A percentile compares a stretch with the other conserved stretches of the same genome.
These are phyloP conservation scores for Varanus salvator DNA, from an alignment of 2,113 vertebrate genomes.

Conservation along the genomic window DNA sequence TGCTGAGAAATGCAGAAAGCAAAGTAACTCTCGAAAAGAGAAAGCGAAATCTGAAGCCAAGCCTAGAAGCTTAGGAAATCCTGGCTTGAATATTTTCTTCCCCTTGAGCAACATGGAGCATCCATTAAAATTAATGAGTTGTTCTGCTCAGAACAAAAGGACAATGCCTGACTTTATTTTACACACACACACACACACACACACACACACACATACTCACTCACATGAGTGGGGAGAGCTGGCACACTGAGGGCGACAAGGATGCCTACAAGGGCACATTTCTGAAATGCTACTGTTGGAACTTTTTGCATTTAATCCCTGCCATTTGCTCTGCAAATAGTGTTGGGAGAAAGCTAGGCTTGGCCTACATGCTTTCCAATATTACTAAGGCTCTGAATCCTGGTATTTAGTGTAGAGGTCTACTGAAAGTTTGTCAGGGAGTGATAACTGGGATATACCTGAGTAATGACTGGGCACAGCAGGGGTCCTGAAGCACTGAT, in stretches of 20 bases:
- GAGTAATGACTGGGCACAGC: neutral
- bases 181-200: too few relatives aligned
- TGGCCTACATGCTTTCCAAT: fast-evolving
- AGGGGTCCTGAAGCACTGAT: too few relatives aligned
- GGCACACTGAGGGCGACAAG: neutral
- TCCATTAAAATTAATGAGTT: neutral
- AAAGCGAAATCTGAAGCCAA: neutral
- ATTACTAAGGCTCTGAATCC: neutral
- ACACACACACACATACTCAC: too few relatives aligned
- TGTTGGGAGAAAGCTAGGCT: fast-evolving
- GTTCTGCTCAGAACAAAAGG: neutral
- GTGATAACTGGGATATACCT: too few relatives aligned
- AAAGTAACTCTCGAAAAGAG: neutral
- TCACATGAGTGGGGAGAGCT: too few relatives aligned
- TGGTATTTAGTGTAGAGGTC: neutral
- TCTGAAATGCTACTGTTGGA: neutral
- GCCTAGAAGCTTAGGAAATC: neutral
- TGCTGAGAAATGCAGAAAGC: neutral
- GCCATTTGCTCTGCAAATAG: neutral
- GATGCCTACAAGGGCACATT: fast-evolving
- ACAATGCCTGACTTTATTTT: constrained; percentile 5
- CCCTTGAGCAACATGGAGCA: neutral
- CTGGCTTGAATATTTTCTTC: neutral
- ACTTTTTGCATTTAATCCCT: neutral
- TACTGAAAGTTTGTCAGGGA: too few relatives aligned